Evolutionary conservation across 2,888 invertebrate genomes (phyloP), one percentile per base, ranked within the genome.

Genomic region (Julus scanicus): DNA sequence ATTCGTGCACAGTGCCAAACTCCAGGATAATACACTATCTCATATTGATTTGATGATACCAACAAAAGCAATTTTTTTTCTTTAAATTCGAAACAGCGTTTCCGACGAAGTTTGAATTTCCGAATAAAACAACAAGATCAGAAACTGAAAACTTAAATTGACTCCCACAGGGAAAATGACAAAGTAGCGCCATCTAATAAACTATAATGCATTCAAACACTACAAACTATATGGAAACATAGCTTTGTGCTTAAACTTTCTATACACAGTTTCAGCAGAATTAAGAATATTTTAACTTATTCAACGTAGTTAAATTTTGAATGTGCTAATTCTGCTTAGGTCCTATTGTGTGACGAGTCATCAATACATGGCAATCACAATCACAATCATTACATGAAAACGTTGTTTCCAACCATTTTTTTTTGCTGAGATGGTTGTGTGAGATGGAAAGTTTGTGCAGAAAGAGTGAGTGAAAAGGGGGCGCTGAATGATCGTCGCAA

Each of bases 401-500:
- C 15, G 17, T 13, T 11, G 53, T 15, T 53, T 53, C 53, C 9
- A 8, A 0, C 0, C 44, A 44, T 44, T 44, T 53, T 11, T 53
- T 53, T 15, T 53, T 53, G 17, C 17, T 13, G 15, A 53, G 9
- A 29, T 2, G 29, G 37, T 37, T 9, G 71, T 29, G 71, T 3
- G 57, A 20, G 63, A 6, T 8, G 3, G 63, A 53, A 53, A 63
- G 71, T 71, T 20, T 8, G 71, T 71, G 71, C 2, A 17, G 53
- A 11, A 17, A 71, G 71, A 71, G 20, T 20, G 71, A 71, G 71
- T 71, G 71, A 71, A 29, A 71, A 71, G 29, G 71, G 71, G 71
- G 71, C 29, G 71, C 71, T 71, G 48, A 84, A 48, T 84, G 44
- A 48, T 84, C n/a, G 40, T 84, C 84, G 48, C 84, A 40, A 84